A percentile compares a stretch with the other conserved stretches of the same genome.
Evolutionary conservation across 2,797 vertebrate genomes (phyloP).

Genomic region (Pantherophis alleghaniensis): DNA sequence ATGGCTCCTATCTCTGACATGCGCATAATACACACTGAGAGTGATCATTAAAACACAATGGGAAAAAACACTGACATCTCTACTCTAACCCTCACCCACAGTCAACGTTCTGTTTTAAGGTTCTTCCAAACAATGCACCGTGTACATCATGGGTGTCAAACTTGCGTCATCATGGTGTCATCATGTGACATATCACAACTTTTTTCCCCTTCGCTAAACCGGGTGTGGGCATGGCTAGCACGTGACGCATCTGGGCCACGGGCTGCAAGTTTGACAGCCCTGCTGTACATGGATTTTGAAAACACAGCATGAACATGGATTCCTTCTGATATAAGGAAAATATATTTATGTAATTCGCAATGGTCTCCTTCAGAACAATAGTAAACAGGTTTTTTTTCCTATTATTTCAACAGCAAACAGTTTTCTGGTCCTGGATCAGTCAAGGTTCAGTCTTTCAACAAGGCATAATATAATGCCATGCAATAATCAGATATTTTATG

Average conservation of each 20-base stretch:
- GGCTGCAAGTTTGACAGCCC: too few relatives aligned
- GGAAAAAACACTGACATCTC: neutral
- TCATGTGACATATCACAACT: too few relatives aligned
- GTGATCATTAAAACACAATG: neutral
- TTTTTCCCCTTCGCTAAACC: too few relatives aligned
- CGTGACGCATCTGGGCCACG: too few relatives aligned
- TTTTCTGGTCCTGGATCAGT: neutral
- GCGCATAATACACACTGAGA: neutral
- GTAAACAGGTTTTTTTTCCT: neutral
- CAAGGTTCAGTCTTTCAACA: neutral
- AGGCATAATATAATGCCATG: neutral
- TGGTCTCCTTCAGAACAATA: neutral
- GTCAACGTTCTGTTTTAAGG: neutral
- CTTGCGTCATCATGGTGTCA: too few relatives aligned
- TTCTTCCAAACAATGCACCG: neutral
- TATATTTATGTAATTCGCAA: neutral
- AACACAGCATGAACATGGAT: neutral
- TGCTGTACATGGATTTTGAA: neutral
- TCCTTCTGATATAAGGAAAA: neutral
- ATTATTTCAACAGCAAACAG: neutral
- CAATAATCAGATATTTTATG: neutral
- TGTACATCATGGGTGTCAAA: neutral
- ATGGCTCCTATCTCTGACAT: neutral
- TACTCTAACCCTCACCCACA: neutral
- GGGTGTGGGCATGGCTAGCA: too few relatives aligned